Conservation (phyloP, 2,888 invertebrate species). For the Drosophila robusta region DNA sequence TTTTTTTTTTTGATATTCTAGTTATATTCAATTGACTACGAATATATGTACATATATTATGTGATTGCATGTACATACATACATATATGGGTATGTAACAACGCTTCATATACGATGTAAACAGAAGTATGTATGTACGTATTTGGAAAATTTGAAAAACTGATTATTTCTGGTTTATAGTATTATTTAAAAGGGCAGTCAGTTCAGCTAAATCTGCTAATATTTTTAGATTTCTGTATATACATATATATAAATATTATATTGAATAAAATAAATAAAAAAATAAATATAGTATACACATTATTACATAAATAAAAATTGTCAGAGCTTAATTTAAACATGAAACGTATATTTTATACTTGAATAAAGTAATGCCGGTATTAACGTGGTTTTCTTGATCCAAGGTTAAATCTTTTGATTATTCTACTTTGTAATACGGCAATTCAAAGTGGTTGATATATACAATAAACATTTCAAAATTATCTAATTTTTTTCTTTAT, state of each 20-base stretch:
- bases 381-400: no score
- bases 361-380: no score
- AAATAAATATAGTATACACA: no score
- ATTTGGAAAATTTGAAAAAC: slow-evolving; percentile 4
- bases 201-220: not conserved
- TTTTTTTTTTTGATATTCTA: slow-evolving; percentile 24
- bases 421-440: no score
- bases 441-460: no score
- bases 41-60: slow-evolving; percentile 5
- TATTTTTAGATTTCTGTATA: not conserved
- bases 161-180: slow-evolving; percentile 6
- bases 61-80: not conserved
- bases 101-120: slow-evolving; percentile 2
- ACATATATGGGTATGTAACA: slow-evolving; percentile 1
- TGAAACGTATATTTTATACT: no score
- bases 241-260: not conserved
- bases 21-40: slow-evolving; percentile 41
- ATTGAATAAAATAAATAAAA: not conserved
- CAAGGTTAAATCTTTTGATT: no score
- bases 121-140: slow-evolving; percentile 22
- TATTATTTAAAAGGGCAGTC: not conserved
- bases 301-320: no score
- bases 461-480: no score
- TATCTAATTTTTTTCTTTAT: no score
- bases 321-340: no score